Evolutionary conservation across 2,888 invertebrate genomes (phyloP), one percentile per base, ranked within the genome.

Genomic region (Crocallis elinguaria): DNA sequence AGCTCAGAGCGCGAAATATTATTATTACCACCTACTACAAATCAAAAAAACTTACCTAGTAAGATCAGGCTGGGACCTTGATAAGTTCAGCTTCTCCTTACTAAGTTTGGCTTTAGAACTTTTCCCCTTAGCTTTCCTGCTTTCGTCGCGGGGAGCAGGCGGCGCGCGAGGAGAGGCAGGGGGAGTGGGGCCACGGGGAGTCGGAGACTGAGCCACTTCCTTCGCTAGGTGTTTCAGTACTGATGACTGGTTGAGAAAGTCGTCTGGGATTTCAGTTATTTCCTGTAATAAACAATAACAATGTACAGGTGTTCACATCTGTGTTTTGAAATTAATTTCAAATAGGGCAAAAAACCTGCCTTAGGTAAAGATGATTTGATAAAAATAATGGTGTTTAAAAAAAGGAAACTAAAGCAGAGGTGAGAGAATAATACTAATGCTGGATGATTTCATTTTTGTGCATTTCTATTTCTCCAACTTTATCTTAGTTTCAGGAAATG

Each of bases 41-140:
- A 2, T 9, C 27, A 27, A 27, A 27, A n/a, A 19, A 36, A 60
- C 69, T 93, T 73, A 92, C 83, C 94, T 94, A 0, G 95, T 95
- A 61, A 97, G 88, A 87, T 97, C 97, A 0, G 97, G 97, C 77
- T 97, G 97, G 0, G 97, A 97, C 69, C 96, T 93, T 3, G 96
- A 96, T 54, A 95, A 74, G 52, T 92, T 94, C 2, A 94, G 80
- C 67, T 94, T 94, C 66, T 94, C 94, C 58, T 90, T 91, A 69
- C 84, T 90, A 0, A 92, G 81, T 48, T 88, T 87, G 3, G 82
- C 81, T 55, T 88, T 90, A 1, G 82, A 72, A 3, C 77, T 80
- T 49, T 87, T 86, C 37, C 81, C 76, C 55, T 86, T 88, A n/a
- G 67, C 49, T 50, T 85, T 82, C 33, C 82, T 71, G 1, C 69